Conservation (phyloP, 2,113 vertebrate genomes). For the Sylvia atricapilla region DNA sequence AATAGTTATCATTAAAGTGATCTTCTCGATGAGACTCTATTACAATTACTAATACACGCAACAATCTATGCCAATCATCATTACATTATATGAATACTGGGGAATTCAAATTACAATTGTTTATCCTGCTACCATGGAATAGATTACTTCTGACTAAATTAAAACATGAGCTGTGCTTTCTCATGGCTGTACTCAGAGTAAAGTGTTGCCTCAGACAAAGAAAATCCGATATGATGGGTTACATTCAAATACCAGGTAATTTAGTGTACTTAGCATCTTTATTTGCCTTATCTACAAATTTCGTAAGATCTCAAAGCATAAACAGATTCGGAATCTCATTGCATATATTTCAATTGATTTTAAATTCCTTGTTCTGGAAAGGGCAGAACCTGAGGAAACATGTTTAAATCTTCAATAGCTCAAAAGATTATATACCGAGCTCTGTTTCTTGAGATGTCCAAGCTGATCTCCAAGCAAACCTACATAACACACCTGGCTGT, state of each 20-base stretch:
- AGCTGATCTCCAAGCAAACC: neutral
- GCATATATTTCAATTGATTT: neutral
- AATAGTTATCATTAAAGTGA: neutral
- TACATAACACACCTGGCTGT: neutral
- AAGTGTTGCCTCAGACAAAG: neutral
- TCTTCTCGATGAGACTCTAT: neutral
- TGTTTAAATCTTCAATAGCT: neutral
- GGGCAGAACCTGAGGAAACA: neutral
- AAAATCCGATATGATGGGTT: neutral
- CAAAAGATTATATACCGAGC: neutral
- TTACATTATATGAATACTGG: neutral
- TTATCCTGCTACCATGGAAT: neutral
- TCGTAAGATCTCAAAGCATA: neutral
- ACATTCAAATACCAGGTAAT: neutral
- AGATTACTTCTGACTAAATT: neutral
- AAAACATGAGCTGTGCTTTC: neutral
- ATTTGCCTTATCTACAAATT: neutral
- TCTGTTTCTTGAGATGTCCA: neutral
- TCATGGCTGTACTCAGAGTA: neutral
- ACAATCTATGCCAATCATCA: neutral
- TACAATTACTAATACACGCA: neutral
- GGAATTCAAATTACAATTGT: neutral
- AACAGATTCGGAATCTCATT: neutral
- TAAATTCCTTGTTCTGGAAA: neutral
- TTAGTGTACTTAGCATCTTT: neutral